A percentile compares a stretch with the other conserved stretches of the same genome.
phyloP scores from a whole-genome alignment of 2,888 invertebrate species.

The Pollenia griseotomentosa region DNA sequence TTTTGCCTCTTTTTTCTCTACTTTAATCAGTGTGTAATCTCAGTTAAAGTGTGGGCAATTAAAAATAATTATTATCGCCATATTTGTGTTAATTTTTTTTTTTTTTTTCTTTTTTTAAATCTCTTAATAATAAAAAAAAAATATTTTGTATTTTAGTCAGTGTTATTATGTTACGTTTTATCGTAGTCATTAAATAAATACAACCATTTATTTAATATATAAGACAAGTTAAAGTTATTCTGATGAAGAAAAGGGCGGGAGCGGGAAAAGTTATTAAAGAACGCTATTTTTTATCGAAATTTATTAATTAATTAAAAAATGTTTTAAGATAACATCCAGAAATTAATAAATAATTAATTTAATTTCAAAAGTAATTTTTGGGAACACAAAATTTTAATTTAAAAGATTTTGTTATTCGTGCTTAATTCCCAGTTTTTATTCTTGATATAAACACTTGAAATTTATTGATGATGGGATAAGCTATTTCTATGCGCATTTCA shows the following conservation, averaged over 20 bases:
- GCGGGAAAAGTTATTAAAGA: not conserved
- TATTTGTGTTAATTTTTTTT: constrained; percentile 36
- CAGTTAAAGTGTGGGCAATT: constrained; percentile 60
- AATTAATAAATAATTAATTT: too few species aligned
- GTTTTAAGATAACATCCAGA: too few species aligned
- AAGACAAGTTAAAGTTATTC: constrained; percentile 1
- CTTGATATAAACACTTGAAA: too few species aligned
- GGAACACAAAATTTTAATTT: too few species aligned
- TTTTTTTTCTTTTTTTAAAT: constrained; percentile 6
- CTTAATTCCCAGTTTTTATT: too few species aligned
- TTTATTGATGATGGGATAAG: too few species aligned
- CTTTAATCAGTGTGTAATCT: constrained; percentile 59
- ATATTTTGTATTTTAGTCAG: not conserved
- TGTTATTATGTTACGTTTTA: constrained; percentile 18
- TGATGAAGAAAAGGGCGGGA: not conserved
- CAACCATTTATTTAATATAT: constrained; percentile 7
- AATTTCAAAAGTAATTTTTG: too few species aligned
- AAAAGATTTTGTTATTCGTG: too few species aligned
- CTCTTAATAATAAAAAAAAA: not conserved
- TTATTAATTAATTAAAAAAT: too few species aligned
- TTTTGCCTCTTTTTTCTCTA: not conserved
- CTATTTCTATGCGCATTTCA: too few species aligned
- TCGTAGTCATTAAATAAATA: constrained; percentile 2
- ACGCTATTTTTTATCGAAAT: not conserved
- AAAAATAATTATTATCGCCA: constrained; percentile 59